These are phyloP conservation scores for Artibeus jamaicensis DNA, from an alignment of 2,797 vertebrate genomes.

Conservation along the genomic window DNA sequence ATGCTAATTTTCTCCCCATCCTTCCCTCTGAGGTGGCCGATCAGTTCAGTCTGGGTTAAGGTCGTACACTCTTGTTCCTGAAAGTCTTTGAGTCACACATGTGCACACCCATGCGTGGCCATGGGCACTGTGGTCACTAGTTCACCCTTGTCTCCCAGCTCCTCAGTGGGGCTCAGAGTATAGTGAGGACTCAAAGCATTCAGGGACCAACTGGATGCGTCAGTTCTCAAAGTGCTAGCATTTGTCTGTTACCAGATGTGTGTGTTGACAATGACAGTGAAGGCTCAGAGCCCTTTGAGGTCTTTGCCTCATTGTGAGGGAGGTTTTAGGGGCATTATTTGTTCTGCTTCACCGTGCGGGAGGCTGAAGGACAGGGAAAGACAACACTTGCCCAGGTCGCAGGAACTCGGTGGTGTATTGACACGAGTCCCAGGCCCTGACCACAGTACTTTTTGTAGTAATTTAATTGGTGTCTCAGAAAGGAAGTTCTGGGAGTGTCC, in stretches of 20 bases:
- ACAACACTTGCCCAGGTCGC: neutral
- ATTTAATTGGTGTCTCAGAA: neutral
- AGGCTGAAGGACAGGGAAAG: neutral
- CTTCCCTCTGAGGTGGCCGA: neutral
- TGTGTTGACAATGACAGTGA: neutral
- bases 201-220: neutral
- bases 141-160: neutral
- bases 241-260: neutral
- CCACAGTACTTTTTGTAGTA: neutral
- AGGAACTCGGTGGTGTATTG: neutral
- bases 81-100: neutral
- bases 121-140: neutral
- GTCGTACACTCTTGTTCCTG: neutral
- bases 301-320: neutral
- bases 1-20: neutral
- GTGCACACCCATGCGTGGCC: neutral
- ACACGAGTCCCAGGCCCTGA: neutral
- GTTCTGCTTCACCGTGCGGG: neutral
- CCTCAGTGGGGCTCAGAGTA: neutral
- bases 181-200: neutral
- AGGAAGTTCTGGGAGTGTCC: neutral
- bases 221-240: neutral
- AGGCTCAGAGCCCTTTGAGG: constrained; percentile 22
- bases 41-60: neutral
- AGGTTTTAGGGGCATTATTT: neutral